These are phyloP conservation scores for Drosophila nr. medialis DNA, from an alignment of 2,888 invertebrate genomes.

Conservation along the genomic window DNA sequence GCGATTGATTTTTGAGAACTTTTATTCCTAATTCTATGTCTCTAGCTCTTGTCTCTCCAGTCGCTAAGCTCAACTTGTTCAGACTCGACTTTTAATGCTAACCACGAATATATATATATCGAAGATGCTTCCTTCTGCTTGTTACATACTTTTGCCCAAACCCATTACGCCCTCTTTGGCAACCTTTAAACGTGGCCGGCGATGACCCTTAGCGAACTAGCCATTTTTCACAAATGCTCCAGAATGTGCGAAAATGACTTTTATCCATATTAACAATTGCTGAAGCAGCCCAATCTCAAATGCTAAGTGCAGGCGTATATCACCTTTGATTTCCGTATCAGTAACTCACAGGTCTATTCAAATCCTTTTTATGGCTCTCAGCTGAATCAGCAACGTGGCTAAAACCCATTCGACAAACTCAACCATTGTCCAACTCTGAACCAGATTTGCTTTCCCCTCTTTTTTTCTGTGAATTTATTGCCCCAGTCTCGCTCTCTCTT, in stretches of 20 bases:
- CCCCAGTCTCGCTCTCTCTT: background rate
- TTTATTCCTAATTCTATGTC: no score
- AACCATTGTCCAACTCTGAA: background rate
- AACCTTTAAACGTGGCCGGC: background rate
- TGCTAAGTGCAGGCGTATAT: slow-evolving; percentile 27
- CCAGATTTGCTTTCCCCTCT: slow-evolving; percentile 21
- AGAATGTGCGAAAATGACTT: slow-evolving; percentile 23
- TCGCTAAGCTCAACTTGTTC: background rate
- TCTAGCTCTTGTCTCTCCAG: no score
- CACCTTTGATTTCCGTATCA: background rate
- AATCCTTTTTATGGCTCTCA: slow-evolving; percentile 35
- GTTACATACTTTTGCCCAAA: background rate
- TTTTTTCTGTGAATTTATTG: slow-evolving; percentile 1
- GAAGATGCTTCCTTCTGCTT: background rate
- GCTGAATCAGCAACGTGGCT: slow-evolving; percentile 58
- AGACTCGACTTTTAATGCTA: background rate
- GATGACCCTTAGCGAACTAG: background rate
- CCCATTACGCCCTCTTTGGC: background rate
- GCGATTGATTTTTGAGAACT: no score
- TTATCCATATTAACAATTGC: background rate
- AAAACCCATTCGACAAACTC: slow-evolving; percentile 21
- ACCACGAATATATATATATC: background rate
- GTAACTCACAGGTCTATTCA: slow-evolving; percentile 8
- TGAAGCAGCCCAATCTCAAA: background rate
- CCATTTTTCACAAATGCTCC: background rate